Base-by-base conservation (phyloP, 2,888 invertebrate species). In the Ormyrus thymus region DNA sequence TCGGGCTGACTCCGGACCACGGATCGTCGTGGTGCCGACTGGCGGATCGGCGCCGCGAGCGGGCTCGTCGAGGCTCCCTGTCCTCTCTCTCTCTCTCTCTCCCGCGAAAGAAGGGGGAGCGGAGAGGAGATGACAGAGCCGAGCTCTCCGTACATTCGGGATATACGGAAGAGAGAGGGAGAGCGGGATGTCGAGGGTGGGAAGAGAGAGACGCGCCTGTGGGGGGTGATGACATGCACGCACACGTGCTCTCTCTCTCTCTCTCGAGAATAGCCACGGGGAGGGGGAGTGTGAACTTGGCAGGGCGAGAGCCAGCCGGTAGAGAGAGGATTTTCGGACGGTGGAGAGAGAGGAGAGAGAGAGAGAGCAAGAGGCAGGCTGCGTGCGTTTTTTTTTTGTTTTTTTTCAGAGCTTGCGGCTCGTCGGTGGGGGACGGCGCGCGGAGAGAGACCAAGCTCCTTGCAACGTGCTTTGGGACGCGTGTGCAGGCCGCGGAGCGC, bases 391-490 rank as follows among this genome's bases (percentile, higher is more conserved):
- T 29, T 29, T 83, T 85, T 86, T 29, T 29, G 2, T 29, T 29
- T 83, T 85, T 86, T 87, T 85, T 85, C 86, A 84, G 86, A 68
- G 66, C 75, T 75, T 75, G 56, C 59, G 29, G 29, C 29, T 53
- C 43, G 68, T 75, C 53, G 68, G 75, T 75, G 75, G 68, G 75
- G 75, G 66, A 66, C 50, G 46, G 45, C 61, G 65, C 46, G 46
- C 48, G 50, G 10, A 1, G 29, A 29, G 29, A 29, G 29, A 29
- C 29, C 29, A 29, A 29, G 29, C 29, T 29, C 29, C 29, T 29
- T 29, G 29, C 29, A 29, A 29, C 29, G 29, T 4, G 29, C 29
- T 29, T 3, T 4, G 29, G 29, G 29, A 29, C 29, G 29, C 0
- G 0, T 4, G 4, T 29, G 29, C 29, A 29, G 29, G 4, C 29